Conservation (phyloP, 2,888 invertebrate species). For the Lasioglossum figueresi region DNA sequence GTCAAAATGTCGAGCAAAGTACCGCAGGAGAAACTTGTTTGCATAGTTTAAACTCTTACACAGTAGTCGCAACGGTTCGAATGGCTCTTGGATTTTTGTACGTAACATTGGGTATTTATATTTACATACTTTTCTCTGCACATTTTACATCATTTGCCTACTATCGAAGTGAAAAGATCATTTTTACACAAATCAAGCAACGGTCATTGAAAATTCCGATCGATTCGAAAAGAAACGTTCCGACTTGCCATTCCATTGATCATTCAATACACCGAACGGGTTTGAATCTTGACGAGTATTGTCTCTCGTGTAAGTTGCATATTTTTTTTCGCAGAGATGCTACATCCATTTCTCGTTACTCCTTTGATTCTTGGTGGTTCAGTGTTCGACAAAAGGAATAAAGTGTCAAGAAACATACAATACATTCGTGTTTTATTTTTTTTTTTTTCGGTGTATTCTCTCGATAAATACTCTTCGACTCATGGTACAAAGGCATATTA, state of each 20-base stretch:
- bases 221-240: not conserved
- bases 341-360: constrained; percentile 39
- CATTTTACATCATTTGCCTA: constrained; percentile 26
- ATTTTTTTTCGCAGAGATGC: not conserved
- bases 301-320: not conserved
- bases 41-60: constrained; percentile 8
- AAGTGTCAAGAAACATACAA: constrained; percentile 55
- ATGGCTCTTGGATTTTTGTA: constrained; percentile 37
- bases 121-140: constrained; percentile 41
- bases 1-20: constrained; percentile 13
- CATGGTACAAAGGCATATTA: constrained; percentile 75
- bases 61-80: constrained; percentile 13
- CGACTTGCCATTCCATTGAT: not conserved
- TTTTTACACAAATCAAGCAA: constrained; percentile 24
- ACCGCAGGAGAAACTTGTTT: constrained; percentile 16
- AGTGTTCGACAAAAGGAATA: constrained; percentile 47
- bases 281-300: not conserved
- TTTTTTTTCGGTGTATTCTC: constrained; percentile 74
- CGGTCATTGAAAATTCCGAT: constrained; percentile 10
- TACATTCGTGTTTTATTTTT: constrained; percentile 65
- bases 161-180: constrained; percentile 4
- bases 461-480: constrained; percentile 78
- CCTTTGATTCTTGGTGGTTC: not conserved
- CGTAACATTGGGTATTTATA: constrained; percentile 50
- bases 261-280: not conserved